Evolutionary conservation across 1,140 invertebrate genomes (phyloP).

Genomic region (roundworm (Caenorhabditis elegans)): DNA sequence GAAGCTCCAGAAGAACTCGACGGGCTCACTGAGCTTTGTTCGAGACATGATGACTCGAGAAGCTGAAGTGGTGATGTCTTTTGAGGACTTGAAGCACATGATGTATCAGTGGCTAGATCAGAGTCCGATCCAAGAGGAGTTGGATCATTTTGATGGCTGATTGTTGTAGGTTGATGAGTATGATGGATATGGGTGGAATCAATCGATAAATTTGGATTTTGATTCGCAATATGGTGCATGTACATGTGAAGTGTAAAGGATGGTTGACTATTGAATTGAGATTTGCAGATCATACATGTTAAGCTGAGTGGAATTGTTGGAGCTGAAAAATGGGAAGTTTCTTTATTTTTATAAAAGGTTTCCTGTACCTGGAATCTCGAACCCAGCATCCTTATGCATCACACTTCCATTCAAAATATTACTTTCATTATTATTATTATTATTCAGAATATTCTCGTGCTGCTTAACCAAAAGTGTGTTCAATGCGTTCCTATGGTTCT

Average conservation of each 20-base stretch:
- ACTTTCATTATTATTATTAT: neutral
- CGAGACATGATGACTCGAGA: neutral
- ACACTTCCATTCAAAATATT: neutral
- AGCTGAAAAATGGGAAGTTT: neutral
- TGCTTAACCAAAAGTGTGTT: neutral
- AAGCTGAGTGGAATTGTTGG: neutral
- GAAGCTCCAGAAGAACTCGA: slow-evolving; percentile 1
- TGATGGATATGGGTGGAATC: neutral
- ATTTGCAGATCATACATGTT: slow-evolving; percentile 42
- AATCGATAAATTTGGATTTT: neutral
- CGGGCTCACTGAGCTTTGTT: slow-evolving; percentile 10
- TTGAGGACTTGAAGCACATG: neutral
- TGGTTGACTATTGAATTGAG: slow-evolving; percentile 40
- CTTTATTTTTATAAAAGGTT: neutral
- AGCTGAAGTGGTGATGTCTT: slow-evolving; percentile 15
- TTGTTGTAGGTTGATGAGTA: neutral
- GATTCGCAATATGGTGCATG: slow-evolving; percentile 29
- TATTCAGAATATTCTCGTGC: slow-evolving; percentile 14
- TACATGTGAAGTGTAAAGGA: slow-evolving; percentile 45
- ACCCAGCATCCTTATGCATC: neutral
- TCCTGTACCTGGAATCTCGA: slow-evolving; percentile 3
- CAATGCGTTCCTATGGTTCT: neutral
- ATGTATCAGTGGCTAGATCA: slow-evolving; percentile 1
- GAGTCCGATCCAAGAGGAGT: neutral
- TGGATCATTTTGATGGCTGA: neutral